Evolutionary conservation across 1,140 invertebrate species (phyloP).

Genomic region (Euschistus heros): DNA sequence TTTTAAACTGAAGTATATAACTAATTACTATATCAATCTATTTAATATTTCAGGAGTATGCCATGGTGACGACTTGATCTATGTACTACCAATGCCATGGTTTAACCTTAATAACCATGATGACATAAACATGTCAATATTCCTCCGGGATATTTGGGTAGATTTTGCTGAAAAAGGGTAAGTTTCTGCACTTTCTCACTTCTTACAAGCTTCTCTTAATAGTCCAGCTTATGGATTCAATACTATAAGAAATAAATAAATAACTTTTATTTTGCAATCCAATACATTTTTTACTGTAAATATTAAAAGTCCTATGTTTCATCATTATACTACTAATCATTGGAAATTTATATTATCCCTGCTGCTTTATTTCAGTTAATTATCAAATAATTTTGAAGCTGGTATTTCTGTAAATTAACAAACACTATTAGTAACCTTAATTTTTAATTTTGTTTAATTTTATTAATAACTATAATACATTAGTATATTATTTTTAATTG

Average conservation of each 20-base stretch:
- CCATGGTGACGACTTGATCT: background rate
- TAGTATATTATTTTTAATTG: too few species aligned
- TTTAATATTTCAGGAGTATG: conserved; percentile 1
- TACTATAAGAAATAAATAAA: background rate
- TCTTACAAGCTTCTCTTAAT: background rate
- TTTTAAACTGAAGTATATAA: too few species aligned
- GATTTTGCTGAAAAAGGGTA: background rate
- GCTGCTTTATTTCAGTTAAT: too few species aligned
- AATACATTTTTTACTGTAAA: background rate
- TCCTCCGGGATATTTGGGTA: background rate
- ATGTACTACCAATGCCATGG: background rate
- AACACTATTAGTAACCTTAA: too few species aligned
- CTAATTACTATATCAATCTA: background rate
- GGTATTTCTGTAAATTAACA: too few species aligned
- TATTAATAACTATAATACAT: too few species aligned
- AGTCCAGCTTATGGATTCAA: background rate
- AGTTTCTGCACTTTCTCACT: background rate
- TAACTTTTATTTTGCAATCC: background rate
- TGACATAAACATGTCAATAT: background rate
- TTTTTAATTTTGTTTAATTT: too few species aligned
- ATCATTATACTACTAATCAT: background rate
- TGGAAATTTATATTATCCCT: background rate
- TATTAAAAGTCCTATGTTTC: background rate
- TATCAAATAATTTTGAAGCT: too few species aligned
- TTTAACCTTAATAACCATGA: background rate